Base-by-base conservation (phyloP, 2,113 vertebrate genomes). In the Toxotes chatareus region DNA sequence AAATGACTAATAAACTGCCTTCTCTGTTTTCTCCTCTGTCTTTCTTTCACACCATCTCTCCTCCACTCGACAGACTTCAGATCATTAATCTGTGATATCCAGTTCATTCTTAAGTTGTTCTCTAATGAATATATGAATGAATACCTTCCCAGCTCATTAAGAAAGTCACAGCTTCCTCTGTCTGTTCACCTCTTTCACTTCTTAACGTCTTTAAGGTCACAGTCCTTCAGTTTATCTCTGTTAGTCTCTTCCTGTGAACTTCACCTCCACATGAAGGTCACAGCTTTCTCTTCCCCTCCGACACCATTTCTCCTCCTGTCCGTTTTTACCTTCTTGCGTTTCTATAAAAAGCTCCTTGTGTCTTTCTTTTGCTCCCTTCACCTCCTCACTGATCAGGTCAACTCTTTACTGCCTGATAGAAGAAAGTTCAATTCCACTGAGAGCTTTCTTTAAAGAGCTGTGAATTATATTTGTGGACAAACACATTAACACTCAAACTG, bases 221-320 rank as follows among this genome's bases (percentile, higher is more conserved):
- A 9, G 36, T 19, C 42, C 32, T 62, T 62, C 31, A 19, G 55
- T 73, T 68, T 19, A 21, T 47, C 51, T 46, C 4, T 1, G 40
- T 51, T 5, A 6, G 16, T 44, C 57, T 70, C 42, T 57, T 63
- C 38, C 82, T 57, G 63, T 19, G 57, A 63, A 44, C 68, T 64
- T 75, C 81, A 61, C 68, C 42, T 71, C 61, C 0, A 31, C 13
- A 2, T 3, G 12, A 59, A 84, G 63, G 64, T 64, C 71, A 62
- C 31, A 7, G 49, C 70, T 57, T 56, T 31, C 38, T n/a, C 36
- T 60, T 47, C 23, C 13, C 23, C 21, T 80, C 40, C n/a, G 34
- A 74, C 55, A 19, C 44, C 32, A 2, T 49, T 38, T 49, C 59
- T 76, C 36, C 19, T 19, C 23, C 6, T 14, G 16, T 32, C n/a